Conservation (phyloP, 2,888 invertebrate species). For the Cephonodes hylas region DNA sequence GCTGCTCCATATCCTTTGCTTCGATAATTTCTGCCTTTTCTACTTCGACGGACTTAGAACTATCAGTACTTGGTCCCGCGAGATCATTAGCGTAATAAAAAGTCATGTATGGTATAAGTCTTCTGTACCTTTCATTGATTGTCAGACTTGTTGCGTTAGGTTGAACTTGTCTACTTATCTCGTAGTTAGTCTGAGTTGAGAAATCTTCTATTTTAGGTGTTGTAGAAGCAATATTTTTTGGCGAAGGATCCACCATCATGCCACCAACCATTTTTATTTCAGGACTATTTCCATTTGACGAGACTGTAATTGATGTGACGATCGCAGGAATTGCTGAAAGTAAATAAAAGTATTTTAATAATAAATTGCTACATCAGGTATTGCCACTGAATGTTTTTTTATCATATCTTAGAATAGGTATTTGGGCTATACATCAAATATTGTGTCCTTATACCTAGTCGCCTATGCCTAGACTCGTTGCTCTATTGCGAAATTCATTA, state of each 20-base stretch:
- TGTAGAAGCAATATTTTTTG: constrained; percentile 56
- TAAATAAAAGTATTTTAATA: constrained; percentile 31
- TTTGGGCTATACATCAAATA: too few species aligned
- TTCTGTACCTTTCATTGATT: constrained; percentile 85
- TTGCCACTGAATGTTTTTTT: too few species aligned
- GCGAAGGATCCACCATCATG: constrained; percentile 58
- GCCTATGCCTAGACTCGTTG: too few species aligned
- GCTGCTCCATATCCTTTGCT: constrained; percentile 41
- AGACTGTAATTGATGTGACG: constrained; percentile 66
- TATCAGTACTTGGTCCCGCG: constrained; percentile 61
- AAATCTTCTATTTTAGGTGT: constrained; percentile 31
- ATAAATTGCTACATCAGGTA: neutral
- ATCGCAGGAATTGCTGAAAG: constrained; percentile 67
- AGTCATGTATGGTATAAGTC: constrained; percentile 91
- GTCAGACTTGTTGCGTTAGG: constrained; percentile 63
- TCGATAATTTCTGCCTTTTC: constrained; percentile 70
- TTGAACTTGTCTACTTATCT: constrained; percentile 38
- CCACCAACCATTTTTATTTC: constrained; percentile 68
- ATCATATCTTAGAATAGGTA: too few species aligned
- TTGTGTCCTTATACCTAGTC: too few species aligned
- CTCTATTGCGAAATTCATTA: too few species aligned
- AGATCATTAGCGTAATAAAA: constrained; percentile 87
- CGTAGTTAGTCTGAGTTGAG: constrained; percentile 25
- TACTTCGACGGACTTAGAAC: constrained; percentile 56
- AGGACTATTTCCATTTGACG: constrained; percentile 77